These are phyloP conservation scores for Bryconaethiops microstoma DNA, from an alignment of 2,797 vertebrate genomes.

Conservation along the genomic window DNA sequence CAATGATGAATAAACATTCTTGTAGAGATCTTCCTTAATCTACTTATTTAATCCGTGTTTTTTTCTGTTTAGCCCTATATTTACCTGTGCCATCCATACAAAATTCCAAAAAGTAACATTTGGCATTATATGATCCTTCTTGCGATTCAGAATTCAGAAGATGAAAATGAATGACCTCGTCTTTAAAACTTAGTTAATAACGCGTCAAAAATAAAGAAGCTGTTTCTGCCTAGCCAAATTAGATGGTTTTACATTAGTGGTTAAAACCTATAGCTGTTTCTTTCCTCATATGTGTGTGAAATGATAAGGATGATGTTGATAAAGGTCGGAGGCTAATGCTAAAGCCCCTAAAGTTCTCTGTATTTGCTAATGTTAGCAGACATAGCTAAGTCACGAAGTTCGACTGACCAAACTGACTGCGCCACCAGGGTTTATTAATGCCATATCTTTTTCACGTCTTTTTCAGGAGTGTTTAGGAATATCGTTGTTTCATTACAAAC, in stretches of 20 bases:
- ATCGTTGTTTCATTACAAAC: conserved; percentile 54
- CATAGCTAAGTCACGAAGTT: neutral
- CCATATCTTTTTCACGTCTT: neutral
- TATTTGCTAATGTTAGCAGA: neutral
- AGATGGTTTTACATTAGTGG: neutral
- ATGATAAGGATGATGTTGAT: neutral
- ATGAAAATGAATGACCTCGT: neutral
- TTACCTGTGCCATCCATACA: neutral
- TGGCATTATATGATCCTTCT: neutral
- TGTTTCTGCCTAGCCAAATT: neutral
- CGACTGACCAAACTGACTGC: neutral
- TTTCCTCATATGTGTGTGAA: neutral
- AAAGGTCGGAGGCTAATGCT: neutral
- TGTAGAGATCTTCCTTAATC: neutral
- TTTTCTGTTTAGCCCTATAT: neutral
- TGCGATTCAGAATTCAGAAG: neutral
- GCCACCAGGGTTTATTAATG: neutral
- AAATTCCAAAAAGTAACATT: neutral
- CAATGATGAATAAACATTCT: neutral
- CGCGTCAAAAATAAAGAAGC: neutral
- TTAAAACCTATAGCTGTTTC: neutral
- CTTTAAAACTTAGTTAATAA: neutral
- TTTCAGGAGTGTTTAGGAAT: neutral
- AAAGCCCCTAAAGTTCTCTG: neutral
- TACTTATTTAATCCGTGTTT: neutral